These are phyloP conservation scores for Zaprionus inermis DNA, from an alignment of 1,140 invertebrate species.

Conservation along the genomic window DNA sequence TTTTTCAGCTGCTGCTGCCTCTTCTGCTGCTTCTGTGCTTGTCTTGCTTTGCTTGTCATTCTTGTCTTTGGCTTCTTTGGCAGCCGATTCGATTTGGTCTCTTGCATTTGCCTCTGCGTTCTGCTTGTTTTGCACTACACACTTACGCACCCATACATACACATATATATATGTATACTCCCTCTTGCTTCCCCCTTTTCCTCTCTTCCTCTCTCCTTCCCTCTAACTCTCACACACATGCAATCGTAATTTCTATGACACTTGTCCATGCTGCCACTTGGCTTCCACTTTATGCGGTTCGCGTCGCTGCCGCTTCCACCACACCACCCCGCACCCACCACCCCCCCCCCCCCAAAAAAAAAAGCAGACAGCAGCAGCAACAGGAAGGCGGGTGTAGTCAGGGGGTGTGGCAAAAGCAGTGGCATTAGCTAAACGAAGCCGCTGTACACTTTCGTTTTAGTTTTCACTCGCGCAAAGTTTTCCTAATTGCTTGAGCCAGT, in stretches of 20 bases:
- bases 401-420: not conserved
- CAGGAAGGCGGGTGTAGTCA: not conserved
- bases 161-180: constrained; percentile 23
- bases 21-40: constrained; percentile 33
- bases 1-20: constrained; percentile 19
- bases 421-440: constrained; percentile 17
- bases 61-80: constrained; percentile 47
- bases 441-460: constrained; percentile 20
- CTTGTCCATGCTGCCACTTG: constrained; percentile 78
- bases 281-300: constrained; percentile 78
- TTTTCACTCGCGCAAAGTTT: constrained; percentile 1
- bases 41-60: constrained; percentile 37
- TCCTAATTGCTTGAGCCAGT: not conserved
- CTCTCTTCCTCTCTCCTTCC: constrained; percentile 12
- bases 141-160: no score
- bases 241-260: constrained; percentile 75
- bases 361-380: no score
- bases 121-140: constrained; percentile 66
- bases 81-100: constrained; percentile 55
- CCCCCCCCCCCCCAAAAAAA: constrained; percentile 10
- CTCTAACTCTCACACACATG: constrained; percentile 8
- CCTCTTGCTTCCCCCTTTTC: not conserved
- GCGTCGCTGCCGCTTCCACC: constrained; percentile 16
- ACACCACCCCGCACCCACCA: constrained; percentile 21
- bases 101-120: constrained; percentile 75